Evolutionary conservation across 2,113 vertebrate genomes (phyloP), one percentile per base, ranked within the genome.

Genomic region (Periophthalmodon schlosseri): DNA sequence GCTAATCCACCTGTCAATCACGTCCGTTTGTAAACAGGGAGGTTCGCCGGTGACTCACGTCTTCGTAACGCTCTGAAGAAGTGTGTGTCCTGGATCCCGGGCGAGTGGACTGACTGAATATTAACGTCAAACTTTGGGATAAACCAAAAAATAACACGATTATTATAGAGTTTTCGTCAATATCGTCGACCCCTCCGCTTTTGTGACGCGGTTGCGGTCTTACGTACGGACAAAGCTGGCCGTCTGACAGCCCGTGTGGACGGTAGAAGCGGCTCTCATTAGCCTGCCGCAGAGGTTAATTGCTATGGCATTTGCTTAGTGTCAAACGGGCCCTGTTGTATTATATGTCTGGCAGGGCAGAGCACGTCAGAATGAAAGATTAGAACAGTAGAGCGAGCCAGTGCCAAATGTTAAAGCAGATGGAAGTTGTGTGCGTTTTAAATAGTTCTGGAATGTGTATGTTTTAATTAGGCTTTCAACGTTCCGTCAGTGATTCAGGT

Each of bases 291-390:
- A n/a, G 63, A 65, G 63, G 63, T 65, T 65, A 65, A 65, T 65
- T 39, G 63, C 33, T 44, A 7, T 65, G 63, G 63, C 63, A 65
- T 65, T 65, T 65, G 63, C 63, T 65, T 44, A 65, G 63, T 65
- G 63, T 65, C 63, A 44, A 36, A 39, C 39, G 18, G 33, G 34
- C 18, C 33, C 8, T 12, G 34, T n/a, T 39, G 63, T 65, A 65
- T 65, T 65, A 18, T 65, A n/a, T 65, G 63, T 39, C 63, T 65
- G 34, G 20, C 34, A 44, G 20, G 10, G 34, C 61, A 64, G 16
- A 64, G 33, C 33, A n/a, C 3, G 61, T 65, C 61, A 39, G 34
- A 21, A 39, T 65, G 63, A 65, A 65, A 5, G 33, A 65, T 39
- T 44, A 5, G 34, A 63, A 34, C 0, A 63, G 24, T 1, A 21